Conservation (phyloP, 2,797 vertebrate species). For the Eulemur rubriventer region DNA sequence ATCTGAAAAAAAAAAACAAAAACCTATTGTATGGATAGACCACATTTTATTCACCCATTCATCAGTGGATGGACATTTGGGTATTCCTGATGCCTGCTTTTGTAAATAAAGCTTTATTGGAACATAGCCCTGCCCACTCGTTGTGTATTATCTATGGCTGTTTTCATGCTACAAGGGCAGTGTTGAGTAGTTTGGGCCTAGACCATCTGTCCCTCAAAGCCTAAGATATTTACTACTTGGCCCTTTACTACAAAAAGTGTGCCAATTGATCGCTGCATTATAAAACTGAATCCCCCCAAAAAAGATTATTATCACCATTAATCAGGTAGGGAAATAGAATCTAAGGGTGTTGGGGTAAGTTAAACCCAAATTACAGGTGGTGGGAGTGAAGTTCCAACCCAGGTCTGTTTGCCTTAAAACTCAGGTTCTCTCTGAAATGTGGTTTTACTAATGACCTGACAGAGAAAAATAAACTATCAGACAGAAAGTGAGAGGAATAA, state of each 20-base stretch:
- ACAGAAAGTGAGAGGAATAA: too few relatives aligned
- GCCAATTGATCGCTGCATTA: not conserved
- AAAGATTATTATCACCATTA: not conserved
- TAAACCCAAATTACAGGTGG: not conserved
- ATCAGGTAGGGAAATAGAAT: not conserved
- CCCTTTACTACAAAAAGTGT: not conserved
- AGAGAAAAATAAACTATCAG: too few relatives aligned
- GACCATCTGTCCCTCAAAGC: not conserved
- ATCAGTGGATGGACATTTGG: not conserved
- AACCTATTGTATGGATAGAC: not conserved
- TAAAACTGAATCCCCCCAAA: not conserved
- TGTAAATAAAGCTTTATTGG: not conserved
- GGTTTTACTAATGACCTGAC: too few relatives aligned
- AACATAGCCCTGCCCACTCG: not conserved
- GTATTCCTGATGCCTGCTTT: not conserved
- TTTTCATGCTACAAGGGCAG: not conserved
- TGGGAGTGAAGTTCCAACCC: not conserved
- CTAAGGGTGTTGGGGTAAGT: not conserved
- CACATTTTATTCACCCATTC: not conserved
- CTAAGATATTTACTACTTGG: not conserved
- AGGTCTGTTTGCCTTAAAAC: not conserved
- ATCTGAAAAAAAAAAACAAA: too few relatives aligned
- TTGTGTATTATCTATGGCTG: not conserved
- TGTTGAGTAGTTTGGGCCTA: not conserved
- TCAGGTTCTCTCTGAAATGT: too few relatives aligned